These are phyloP conservation scores for Aeoliscus strigatus DNA, from an alignment of 2,797 vertebrate genomes.

Conservation along the genomic window DNA sequence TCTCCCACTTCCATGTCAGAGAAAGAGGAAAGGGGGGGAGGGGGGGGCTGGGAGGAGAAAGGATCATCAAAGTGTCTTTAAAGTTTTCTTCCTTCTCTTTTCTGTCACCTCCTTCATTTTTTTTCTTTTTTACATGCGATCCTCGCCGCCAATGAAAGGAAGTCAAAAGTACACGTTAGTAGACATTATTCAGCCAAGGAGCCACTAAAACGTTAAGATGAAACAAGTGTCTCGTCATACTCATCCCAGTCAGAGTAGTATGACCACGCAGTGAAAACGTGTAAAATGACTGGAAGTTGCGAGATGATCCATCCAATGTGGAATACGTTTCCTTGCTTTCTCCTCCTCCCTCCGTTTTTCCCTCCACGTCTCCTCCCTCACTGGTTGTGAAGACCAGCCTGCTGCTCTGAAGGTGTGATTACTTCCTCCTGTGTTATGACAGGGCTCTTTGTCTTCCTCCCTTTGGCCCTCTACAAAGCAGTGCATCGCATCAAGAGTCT, in stretches of 20 bases:
- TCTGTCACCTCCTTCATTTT: conserved; percentile 16
- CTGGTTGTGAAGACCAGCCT: conserved; percentile 54
- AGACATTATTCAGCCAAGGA: neutral
- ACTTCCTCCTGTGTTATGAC: conserved; percentile 64
- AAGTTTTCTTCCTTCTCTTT: conserved; percentile 26
- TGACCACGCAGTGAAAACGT: neutral
- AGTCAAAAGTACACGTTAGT: neutral
- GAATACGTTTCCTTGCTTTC: conserved; percentile 39
- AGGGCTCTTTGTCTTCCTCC: conserved; percentile 44
- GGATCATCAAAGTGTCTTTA: conserved; percentile 41
- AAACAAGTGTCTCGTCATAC: neutral
- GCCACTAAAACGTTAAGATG: neutral
- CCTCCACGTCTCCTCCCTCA: conserved; percentile 25
- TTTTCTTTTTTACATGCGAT: neutral
- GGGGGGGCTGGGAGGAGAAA: conserved; percentile 41
- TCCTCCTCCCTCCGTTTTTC: conserved; percentile 32
- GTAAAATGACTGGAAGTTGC: conserved; percentile 2
- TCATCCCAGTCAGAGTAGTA: neutral
- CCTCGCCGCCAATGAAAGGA: neutral
- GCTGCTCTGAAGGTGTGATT: conserved; percentile 66
- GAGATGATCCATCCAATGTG: conserved; percentile 21
- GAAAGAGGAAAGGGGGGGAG: conserved; percentile 38
- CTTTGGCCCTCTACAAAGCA: conserved; percentile 40
- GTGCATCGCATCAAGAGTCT: conserved; percentile 49
- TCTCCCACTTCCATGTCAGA: conserved; percentile 66